Evolutionary conservation across 2,113 vertebrate species (phyloP).

Genomic region (Egretta garzetta): DNA sequence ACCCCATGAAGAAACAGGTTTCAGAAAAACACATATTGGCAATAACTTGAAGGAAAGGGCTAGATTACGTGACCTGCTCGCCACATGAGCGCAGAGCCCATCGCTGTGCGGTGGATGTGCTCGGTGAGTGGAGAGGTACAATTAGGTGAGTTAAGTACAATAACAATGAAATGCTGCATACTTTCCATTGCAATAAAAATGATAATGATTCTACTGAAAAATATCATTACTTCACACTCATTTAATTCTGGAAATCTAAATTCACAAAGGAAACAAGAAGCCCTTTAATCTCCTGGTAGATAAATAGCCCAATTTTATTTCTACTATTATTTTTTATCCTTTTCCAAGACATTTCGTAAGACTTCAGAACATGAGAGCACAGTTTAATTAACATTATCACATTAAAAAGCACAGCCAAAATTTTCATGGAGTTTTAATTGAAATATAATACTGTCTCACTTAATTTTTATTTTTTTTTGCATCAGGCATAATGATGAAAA

Average conservation of each 20-base stretch:
- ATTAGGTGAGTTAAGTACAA: constrained; percentile 41
- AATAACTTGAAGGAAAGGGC: neutral
- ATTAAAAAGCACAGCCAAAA: constrained; percentile 61
- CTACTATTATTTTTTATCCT: constrained; percentile 59
- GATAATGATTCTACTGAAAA: constrained; percentile 59
- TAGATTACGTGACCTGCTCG: neutral
- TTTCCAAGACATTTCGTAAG: constrained; percentile 58
- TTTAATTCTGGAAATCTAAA: constrained; percentile 75
- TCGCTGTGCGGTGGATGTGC: neutral
- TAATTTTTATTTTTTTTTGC: neutral
- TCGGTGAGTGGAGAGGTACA: neutral
- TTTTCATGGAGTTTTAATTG: constrained; percentile 69
- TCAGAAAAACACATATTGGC: neutral
- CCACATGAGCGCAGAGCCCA: neutral
- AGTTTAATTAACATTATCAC: constrained; percentile 69
- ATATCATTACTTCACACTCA: constrained; percentile 70
- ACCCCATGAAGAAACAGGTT: neutral
- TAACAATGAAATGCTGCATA: constrained; percentile 25
- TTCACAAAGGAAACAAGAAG: constrained; percentile 66
- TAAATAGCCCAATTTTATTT: constrained; percentile 69
- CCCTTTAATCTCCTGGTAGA: constrained; percentile 57
- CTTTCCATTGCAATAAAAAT: constrained; percentile 55
- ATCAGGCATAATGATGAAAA: neutral
- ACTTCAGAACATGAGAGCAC: constrained; percentile 37
- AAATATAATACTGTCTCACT: constrained; percentile 59